A percentile compares a stretch with the other conserved stretches of the same genome.
Evolutionary conservation across 30 jellyfish, hydroid and myxozoan genomes (phyloP).

Genomic region (Thelohanellus kitauei): DNA sequence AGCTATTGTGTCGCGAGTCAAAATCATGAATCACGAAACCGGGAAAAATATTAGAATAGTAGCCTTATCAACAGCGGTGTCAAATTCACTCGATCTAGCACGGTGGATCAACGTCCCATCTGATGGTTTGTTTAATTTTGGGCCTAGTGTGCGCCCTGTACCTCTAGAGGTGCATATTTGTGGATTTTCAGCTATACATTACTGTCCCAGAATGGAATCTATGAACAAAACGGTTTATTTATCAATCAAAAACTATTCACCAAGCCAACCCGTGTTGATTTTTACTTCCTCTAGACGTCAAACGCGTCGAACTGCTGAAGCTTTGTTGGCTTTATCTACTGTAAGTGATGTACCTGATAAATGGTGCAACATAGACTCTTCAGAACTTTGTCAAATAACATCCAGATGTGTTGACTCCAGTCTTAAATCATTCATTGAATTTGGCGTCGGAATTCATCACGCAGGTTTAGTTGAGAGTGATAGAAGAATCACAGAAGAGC

Average conservation of each 20-base stretch:
- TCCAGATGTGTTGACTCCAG: conserved; percentile 16
- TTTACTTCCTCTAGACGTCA: conserved; percentile 88
- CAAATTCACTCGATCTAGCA: conserved; percentile 96
- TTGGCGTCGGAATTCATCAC: conserved; percentile 92
- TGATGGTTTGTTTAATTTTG: conserved; percentile 85
- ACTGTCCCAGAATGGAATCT: conserved; percentile 96
- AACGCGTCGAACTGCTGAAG: conserved; percentile 79
- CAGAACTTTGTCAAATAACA: conserved; percentile 14
- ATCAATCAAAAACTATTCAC: conserved; percentile 74
- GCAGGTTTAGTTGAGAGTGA: conserved; percentile 85
- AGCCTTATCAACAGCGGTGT: conserved; percentile 78
- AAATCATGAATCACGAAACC: conserved; percentile 4
- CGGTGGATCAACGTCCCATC: conserved; percentile 69
- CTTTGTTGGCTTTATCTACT: conserved; percentile 50
- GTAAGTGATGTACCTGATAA: conserved; percentile 61
- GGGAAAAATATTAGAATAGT: conserved; percentile 29
- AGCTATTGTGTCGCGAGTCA: conserved; percentile 67
- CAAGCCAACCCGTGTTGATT: conserved; percentile 61
- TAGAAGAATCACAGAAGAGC: conserved; percentile 45
- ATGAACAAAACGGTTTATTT: conserved; percentile 81
- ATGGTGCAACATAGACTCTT: conserved; percentile 65
- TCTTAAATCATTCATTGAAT: conserved; percentile 38
- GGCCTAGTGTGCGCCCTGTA: conserved; percentile 96
- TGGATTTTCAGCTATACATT: conserved; percentile 87
- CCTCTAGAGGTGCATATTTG: conserved; percentile 94